Conservation (phyloP, 1,140 invertebrate species). For the Chelonus insularis region DNA sequence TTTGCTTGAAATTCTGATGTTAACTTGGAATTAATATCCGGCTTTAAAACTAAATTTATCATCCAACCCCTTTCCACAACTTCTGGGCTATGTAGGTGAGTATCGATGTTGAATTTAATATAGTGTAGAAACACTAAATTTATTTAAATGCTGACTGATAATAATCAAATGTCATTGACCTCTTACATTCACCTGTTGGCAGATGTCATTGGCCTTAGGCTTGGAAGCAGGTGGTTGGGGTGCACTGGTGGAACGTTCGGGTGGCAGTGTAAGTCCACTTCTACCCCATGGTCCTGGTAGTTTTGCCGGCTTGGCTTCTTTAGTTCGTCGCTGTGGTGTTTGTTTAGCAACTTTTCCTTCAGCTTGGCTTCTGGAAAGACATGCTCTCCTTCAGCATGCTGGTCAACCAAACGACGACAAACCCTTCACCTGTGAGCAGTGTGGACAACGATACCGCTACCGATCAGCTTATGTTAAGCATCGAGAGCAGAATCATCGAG, state of each 20-base stretch:
- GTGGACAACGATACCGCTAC: constrained; percentile 86
- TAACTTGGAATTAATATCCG: no score
- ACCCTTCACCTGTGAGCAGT: constrained; percentile 89
- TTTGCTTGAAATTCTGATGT: no score
- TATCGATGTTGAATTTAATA: no score
- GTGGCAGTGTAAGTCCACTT: constrained; percentile 54
- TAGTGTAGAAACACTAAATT: no score
- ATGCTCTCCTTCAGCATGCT: constrained; percentile 76
- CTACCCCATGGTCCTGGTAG: constrained; percentile 48
- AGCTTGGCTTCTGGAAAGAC: constrained; percentile 78
- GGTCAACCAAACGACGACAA: constrained; percentile 74
- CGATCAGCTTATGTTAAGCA: constrained; percentile 86
- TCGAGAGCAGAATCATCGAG: constrained; percentile 84
- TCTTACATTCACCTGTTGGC: constrained; percentile 26
- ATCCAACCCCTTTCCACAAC: no score
- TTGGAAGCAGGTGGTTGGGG: constrained; percentile 63
- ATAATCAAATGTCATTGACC: constrained; percentile 18
- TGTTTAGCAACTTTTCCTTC: constrained; percentile 82
- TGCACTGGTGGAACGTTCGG: constrained; percentile 58
- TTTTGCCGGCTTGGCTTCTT: constrained; percentile 49
- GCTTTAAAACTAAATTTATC: no score
- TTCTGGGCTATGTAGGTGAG: no score
- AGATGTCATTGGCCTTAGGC: constrained; percentile 56
- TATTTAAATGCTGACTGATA: no score
- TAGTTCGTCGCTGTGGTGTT: constrained; percentile 71